Percentiles rank a stretch among this genome's conserved stretches.
Conservation (phyloP, 1,140 invertebrate species). For the Leptopilina clavipes region DNA sequence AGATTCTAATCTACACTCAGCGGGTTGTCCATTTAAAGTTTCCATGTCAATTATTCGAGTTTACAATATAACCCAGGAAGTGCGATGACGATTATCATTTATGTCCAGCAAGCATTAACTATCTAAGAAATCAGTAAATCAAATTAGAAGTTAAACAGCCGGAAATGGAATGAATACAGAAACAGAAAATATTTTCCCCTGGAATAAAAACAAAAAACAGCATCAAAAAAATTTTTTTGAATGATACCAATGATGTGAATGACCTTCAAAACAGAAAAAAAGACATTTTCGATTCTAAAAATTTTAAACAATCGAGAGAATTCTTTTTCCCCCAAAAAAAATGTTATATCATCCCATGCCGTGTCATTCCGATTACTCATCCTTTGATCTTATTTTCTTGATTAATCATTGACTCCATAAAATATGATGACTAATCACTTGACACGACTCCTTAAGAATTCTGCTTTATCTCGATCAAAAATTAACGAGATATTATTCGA, state of each 20-base stretch:
- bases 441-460: no score
- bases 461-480: no score
- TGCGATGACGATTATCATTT: slow-evolving; percentile 1
- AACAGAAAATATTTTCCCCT: no score
- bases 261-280: no score
- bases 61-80: slow-evolving; percentile 1
- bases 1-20: slow-evolving; percentile 1
- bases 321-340: background rate
- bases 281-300: no score
- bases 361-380: background rate
- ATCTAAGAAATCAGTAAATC: background rate
- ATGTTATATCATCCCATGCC: background rate
- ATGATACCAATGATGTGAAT: slow-evolving; percentile 49
- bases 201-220: background rate
- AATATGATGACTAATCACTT: background rate
- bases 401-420: background rate
- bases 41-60: background rate
- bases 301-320: background rate
- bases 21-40: background rate
- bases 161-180: no score
- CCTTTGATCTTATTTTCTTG: no score
- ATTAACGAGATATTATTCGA: no score
- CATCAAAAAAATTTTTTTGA: no score
- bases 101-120: background rate
- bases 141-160: background rate